Evolutionary conservation across 1,140 invertebrate species (phyloP), one percentile per base, ranked within the genome.

Genomic region (Pseudobourletiella spinata): DNA sequence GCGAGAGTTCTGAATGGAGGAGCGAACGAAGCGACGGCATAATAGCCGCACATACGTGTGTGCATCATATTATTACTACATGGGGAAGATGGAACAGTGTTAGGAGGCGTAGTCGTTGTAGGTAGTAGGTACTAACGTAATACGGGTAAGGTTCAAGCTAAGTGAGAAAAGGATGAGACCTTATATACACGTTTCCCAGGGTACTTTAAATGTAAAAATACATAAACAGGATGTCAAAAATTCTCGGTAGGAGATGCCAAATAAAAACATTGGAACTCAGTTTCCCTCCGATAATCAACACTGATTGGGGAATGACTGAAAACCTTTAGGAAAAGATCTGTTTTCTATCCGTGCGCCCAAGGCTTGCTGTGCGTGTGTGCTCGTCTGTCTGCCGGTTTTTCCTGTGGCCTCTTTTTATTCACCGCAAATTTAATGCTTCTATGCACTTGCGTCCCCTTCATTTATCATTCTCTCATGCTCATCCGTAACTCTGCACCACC

Each of bases 151-250:
- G n/a, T n/a, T n/a, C n/a, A n/a, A n/a, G n/a, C n/a, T n/a, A n/a
- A n/a, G 44, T 6, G 6, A 61, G 42, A 35, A 35, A 54, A 32
- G 25, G 42, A 24, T 3, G 22, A n/a, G 22, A 26, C 22, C 16
- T 58, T n/a, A n/a, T 2, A 54, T 6, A 18, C 11, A 54, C 4
- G 15, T 11, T 8, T n/a, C n/a, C n/a, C n/a, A 15, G 20, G 8
- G 20, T 22, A 15, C 14, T 48, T 48, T 48, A 6, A 48, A 48
- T 48, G 18, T 48, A 11, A 39, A 39, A 39, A 39, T 39, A 39
- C 32, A 48, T 48, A 48, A 48, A 48, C 44, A 48, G 44, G 44
- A 48, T 48, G 44, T 48, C 44, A 48, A 48, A 48, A 22, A 39
- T 39, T 48, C 44, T 48, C 44, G 44, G 44, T 22, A 48, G 44